These are phyloP conservation scores for Eristalis pertinax DNA, from an alignment of 2,888 invertebrate species.

Conservation along the genomic window DNA sequence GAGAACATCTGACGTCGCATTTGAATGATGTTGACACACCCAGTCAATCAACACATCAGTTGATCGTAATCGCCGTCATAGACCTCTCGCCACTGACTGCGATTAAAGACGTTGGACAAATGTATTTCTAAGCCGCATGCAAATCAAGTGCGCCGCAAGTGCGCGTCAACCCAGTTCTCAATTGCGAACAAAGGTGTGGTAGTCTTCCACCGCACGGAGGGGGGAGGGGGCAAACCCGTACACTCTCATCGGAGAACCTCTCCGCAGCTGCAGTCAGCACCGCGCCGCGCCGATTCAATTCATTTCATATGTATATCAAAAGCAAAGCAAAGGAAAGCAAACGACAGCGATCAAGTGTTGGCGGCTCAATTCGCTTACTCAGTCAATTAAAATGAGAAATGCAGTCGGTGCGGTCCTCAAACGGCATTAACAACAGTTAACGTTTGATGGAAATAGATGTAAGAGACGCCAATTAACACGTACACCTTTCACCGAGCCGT, in stretches of 20 bases:
- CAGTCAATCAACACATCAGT: no score
- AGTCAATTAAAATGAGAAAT: conserved; percentile 68
- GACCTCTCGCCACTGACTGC: neutral
- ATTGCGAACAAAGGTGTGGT: neutral
- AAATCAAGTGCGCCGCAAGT: neutral
- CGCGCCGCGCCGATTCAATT: conserved; percentile 21
- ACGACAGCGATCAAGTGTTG: conserved; percentile 44
- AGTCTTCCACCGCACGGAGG: neutral
- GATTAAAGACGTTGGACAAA: neutral
- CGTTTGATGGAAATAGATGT: conserved; percentile 65
- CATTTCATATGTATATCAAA: conserved; percentile 33
- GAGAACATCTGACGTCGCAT: no score
- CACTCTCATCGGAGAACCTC: neutral
- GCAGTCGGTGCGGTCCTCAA: conserved; percentile 60
- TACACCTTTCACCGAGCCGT: conserved; percentile 62
- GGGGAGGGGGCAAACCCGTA: neutral
- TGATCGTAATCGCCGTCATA: neutral
- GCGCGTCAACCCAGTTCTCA: neutral
- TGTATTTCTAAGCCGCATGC: neutral
- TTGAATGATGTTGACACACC: no score
- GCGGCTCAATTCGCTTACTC: conserved; percentile 49
- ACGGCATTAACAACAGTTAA: conserved; percentile 57
- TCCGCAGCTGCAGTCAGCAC: neutral
- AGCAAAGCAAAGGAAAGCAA: conserved; percentile 7
- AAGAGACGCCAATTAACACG: conserved; percentile 68